phyloP scores from a whole-genome alignment of 2,113 vertebrate species.

The Corapipo altera region DNA sequence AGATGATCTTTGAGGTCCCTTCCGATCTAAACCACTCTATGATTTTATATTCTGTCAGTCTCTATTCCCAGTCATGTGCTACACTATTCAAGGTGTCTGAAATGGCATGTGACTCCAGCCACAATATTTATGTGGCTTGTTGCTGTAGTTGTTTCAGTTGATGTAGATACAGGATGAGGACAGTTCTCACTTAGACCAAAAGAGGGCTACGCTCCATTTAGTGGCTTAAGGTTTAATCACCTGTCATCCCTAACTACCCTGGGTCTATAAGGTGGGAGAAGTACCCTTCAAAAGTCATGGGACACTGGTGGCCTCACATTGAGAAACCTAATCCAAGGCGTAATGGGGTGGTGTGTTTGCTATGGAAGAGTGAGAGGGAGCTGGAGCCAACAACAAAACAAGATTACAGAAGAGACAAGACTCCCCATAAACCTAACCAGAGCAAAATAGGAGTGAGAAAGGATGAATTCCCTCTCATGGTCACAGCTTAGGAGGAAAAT shows the following conservation, averaged over 20 bases:
- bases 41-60: background rate
- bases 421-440: fast-evolving
- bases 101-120: background rate
- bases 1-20: background rate
- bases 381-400: background rate
- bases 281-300: fast-evolving
- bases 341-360: background rate
- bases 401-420: background rate
- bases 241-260: background rate
- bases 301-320: fast-evolving
- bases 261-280: background rate
- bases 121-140: background rate
- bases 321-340: background rate
- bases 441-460: background rate
- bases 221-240: background rate
- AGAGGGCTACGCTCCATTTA: background rate
- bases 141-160: background rate
- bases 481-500: background rate
- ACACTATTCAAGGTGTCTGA: background rate
- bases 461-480: background rate
- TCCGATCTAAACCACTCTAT: background rate
- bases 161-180: background rate
- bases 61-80: background rate
- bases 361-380: background rate
- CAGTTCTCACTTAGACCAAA: background rate